A percentile compares a stretch with the other conserved stretches of the same genome.
phyloP scores from a whole-genome alignment of 2,888 invertebrate genomes.

The Emmelina monodactyla region DNA sequence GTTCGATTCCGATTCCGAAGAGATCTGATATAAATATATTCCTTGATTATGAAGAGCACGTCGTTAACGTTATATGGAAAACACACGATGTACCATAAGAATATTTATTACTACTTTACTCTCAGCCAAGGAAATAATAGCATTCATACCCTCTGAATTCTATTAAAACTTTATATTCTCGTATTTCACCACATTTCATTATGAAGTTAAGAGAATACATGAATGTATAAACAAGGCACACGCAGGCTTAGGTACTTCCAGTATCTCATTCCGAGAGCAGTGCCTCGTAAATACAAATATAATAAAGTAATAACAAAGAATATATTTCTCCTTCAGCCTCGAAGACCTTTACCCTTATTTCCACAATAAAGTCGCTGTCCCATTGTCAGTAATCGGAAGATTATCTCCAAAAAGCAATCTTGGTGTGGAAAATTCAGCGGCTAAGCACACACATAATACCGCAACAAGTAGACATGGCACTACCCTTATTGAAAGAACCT shows the following conservation, averaged over 20 bases:
- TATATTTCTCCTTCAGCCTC: background rate
- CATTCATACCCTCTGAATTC: background rate
- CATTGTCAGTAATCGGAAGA: slow-evolving; percentile 1
- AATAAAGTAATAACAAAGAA: slow-evolving; percentile 1
- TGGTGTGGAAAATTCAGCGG: too few species aligned
- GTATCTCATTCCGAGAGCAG: background rate
- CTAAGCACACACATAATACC: too few species aligned
- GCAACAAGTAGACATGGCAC: too few species aligned
- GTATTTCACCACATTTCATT: background rate
- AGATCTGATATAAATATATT: too few species aligned
- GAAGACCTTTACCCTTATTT: background rate
- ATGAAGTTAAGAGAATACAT: background rate
- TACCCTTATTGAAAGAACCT: too few species aligned
- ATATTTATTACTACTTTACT: background rate
- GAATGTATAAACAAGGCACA: background rate
- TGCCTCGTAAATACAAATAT: slow-evolving; percentile 1
- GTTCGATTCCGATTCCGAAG: too few species aligned
- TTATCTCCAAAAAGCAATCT: background rate
- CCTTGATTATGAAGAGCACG: too few species aligned
- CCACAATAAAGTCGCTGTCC: slow-evolving; percentile 1
- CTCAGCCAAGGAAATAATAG: background rate
- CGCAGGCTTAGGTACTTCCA: background rate
- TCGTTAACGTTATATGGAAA: too few species aligned
- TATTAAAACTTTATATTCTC: background rate
- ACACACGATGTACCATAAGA: background rate